These are phyloP conservation scores for Noctuana brunneofusca DNA, from an alignment of 2,888 invertebrate species.

Conservation along the genomic window DNA sequence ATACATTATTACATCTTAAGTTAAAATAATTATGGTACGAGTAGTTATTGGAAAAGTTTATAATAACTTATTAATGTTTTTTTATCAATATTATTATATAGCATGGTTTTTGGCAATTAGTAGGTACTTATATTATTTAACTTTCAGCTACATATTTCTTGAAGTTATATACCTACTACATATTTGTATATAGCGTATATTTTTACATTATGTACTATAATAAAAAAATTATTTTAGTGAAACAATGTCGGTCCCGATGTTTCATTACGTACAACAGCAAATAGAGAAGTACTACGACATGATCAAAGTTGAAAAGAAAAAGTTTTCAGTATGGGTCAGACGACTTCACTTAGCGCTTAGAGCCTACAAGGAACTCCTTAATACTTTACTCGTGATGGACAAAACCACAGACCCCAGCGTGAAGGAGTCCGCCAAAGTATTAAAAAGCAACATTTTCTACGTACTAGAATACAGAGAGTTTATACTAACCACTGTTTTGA, in stretches of 20 bases:
- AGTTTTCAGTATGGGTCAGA: conserved; percentile 90
- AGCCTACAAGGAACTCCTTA: conserved; percentile 91
- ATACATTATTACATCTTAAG: too few species aligned
- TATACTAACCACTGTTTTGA: conserved; percentile 89
- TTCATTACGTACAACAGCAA: conserved; percentile 97
- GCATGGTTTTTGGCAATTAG: too few species aligned
- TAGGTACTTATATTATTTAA: too few species aligned
- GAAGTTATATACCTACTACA: too few species aligned
- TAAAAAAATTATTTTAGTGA: conserved; percentile 87
- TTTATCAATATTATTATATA: too few species aligned
- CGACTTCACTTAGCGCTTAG: conserved; percentile 93
- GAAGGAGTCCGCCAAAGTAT: conserved; percentile 90
- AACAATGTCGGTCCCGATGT: conserved; percentile 94
- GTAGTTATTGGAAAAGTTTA: too few species aligned
- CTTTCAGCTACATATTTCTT: too few species aligned
- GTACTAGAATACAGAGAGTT: conserved; percentile 97
- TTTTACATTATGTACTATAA: too few species aligned
- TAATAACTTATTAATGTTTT: too few species aligned
- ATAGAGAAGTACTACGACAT: conserved; percentile 93
- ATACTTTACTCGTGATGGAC: conserved; percentile 92
- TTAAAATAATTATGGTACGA: too few species aligned
- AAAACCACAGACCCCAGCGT: conserved; percentile 87
- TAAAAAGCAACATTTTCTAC: conserved; percentile 96
- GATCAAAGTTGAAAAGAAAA: conserved; percentile 93
- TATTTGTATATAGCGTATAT: too few species aligned